Base-by-base conservation (phyloP, 2,888 invertebrate genomes). In the Tinea trinotella region DNA sequence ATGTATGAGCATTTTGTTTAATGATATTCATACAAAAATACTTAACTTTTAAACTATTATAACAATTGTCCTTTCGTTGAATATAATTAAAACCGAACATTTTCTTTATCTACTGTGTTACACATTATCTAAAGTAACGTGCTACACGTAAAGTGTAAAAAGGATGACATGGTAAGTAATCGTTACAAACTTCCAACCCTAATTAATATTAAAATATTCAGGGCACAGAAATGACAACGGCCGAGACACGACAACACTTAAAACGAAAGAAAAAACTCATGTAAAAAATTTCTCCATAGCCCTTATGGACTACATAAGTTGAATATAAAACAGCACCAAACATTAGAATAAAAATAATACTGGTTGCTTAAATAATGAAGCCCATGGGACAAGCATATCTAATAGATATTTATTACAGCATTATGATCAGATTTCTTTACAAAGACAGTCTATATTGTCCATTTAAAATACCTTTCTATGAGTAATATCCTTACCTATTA, bases 201-300 rank as follows among this genome's bases (percentile, higher is more conserved):
- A 70, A 74, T 79, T 74, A 78, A 59, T 64, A 75, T 81, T 79
- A 70, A 81, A 75, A 63, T 77, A 82, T 81, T 80, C 80, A 56
- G 62, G 60, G 62, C 77, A 71, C 71, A 70, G 56, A 60, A 58
- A 65, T 63, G 70, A 71, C 70, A 68, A 63, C 68, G 63, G 61
- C 63, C 36, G 40, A 19, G 40, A 36, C 36, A 35, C 34, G 36
- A 19, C 30, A 10, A 34, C 13, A 63, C 70, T 67, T 61, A 61
- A 61, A 69, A 64, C 62, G 57, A 60, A 36, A 58, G 62, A 65
- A 64, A 63, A 66, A 67, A 68, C 60, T 59, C 64, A 68, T 65
- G 64, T 62, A 62, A 71, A 70, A 70, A 24, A 54, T 22, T 64
- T 69, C 64, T 61, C 64, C 59, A 68, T 67, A 68, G 70, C 69